Base-by-base conservation (phyloP, 1,140 invertebrate species). In the Diorhabda carinulata region DNA sequence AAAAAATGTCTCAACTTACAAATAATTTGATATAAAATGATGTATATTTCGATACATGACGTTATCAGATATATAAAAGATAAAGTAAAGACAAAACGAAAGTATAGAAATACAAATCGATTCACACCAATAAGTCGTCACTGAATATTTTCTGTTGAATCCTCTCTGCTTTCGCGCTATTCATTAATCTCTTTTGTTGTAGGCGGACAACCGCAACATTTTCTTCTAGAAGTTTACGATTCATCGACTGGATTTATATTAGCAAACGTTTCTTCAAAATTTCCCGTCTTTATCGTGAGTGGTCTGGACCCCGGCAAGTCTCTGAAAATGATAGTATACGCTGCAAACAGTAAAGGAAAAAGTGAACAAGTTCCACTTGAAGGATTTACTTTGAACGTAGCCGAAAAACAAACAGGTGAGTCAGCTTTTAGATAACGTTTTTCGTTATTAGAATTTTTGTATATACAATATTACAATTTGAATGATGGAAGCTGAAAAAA, bases 401-500 rank as follows among this genome's bases (percentile, higher is more conserved):
- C 91, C 43, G 91, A 93, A 76, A 92, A 91, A 78, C 89, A 91
- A 82, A 92, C 91, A 79, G 90, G 91, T 92, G 84, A 87, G 84
- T 62, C 4, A 3, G 4, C n/a, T 52, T 52, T 8, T 25, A 25
- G 25, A 25, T 25, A 25, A 25, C 25, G 25, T 25, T 25, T 1
- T 0, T 25, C 25, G 25, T 25, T 25, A 1, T 25, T 25, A 25
- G 25, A 25, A 25, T 25, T 25, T 25, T 25, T 25, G 25, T 25
- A 25, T 25, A 25, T 25, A 25, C 25, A 25, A 25, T 25, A 25
- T 25, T 25, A 25, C 25, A 25, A 25, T 25, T 25, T 25, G 25
- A 25, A 25, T 25, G 25, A 25, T 25, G 25, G 25, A 25, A 25
- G 25, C 25, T 25, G 25, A 25, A 25, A 25, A 25, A 25, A 25